A percentile compares a stretch with the other conserved stretches of the same genome.
Conservation (phyloP, 1,140 invertebrate genomes). For the Drosophila arizonae region DNA sequence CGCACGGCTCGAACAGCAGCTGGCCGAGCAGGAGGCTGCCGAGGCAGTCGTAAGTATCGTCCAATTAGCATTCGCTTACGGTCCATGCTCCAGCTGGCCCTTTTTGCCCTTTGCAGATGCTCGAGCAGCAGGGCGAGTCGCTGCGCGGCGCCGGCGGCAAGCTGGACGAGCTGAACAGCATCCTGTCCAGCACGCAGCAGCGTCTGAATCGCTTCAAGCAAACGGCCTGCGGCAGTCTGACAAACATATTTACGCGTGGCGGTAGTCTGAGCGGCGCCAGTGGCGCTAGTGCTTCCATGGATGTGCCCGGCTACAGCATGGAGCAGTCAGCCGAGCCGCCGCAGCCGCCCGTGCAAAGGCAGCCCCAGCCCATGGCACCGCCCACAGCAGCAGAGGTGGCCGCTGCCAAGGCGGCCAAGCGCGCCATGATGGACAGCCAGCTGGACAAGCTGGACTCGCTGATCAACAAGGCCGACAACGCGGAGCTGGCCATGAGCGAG, state of each 20-base stretch:
- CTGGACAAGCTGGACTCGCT: slow-evolving; percentile 86
- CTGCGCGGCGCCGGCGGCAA: slow-evolving; percentile 88
- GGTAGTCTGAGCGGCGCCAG: slow-evolving; percentile 22
- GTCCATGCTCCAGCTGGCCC: too few relatives aligned
- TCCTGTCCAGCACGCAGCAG: slow-evolving; percentile 91
- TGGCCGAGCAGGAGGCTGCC: slow-evolving; percentile 83
- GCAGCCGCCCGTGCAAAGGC: slow-evolving; percentile 72
- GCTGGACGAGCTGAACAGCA: slow-evolving; percentile 92
- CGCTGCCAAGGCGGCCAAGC: slow-evolving; percentile 83
- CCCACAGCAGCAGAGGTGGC: slow-evolving; percentile 69
- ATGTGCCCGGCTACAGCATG: slow-evolving; percentile 11
- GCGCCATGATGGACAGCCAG: slow-evolving; percentile 85
- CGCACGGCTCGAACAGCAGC: slow-evolving; percentile 77
- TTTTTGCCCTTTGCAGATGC: slow-evolving; percentile 83
- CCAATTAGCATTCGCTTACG: not conserved
- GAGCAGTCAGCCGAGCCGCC: not conserved
- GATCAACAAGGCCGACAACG: slow-evolving; percentile 87
- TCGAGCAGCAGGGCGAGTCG: slow-evolving; percentile 88
- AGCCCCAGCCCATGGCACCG: slow-evolving; percentile 76
- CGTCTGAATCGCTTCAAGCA: slow-evolving; percentile 94
- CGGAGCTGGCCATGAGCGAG: slow-evolving; percentile 86
- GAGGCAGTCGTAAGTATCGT: slow-evolving; percentile 81
- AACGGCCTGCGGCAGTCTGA: slow-evolving; percentile 69
- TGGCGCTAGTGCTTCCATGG: slow-evolving; percentile 71
- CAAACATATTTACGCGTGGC: slow-evolving; percentile 63